These are phyloP conservation scores for Cephalopachus bancanus DNA, from an alignment of 2,797 vertebrate species.

Conservation along the genomic window DNA sequence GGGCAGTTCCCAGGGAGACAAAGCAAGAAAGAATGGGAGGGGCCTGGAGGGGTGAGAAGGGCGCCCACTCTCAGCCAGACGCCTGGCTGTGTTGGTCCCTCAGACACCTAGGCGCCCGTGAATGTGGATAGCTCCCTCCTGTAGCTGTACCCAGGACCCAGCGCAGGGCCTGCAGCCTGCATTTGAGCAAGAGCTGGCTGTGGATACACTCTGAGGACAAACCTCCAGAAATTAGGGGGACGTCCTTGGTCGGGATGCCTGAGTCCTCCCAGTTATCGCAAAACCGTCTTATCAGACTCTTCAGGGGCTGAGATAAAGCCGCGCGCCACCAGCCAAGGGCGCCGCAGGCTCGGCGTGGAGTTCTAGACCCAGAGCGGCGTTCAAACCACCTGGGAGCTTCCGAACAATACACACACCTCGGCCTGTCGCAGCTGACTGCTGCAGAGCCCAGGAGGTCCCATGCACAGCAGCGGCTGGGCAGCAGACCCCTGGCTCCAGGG, in stretches of 20 bases:
- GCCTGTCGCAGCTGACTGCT: not conserved
- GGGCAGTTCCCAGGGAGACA: not conserved
- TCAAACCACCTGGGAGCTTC: not conserved
- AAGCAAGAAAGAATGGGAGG: not conserved
- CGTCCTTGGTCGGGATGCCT: not conserved
- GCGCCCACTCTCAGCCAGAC: not conserved
- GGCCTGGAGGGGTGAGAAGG: not conserved
- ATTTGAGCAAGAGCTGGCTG: not conserved
- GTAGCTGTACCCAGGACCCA: not conserved
- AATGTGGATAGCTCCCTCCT: not conserved
- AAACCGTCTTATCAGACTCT: slow-evolving; percentile 63
- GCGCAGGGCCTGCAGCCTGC: too few species aligned
- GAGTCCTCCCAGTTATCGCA: slow-evolving; percentile 49
- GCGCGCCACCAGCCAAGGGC: not conserved
- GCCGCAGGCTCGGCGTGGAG: not conserved
- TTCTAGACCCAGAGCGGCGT: not conserved
- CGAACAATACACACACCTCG: not conserved
- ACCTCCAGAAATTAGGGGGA: slow-evolving; percentile 35
- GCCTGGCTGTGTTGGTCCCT: not conserved
- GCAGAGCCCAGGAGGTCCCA: not conserved
- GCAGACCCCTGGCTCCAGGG: not conserved
- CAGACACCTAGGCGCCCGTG: fast-evolving
- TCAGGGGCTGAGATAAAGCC: slow-evolving; percentile 49
- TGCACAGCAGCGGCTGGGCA: not conserved
- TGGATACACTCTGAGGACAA: slow-evolving; percentile 46